These are phyloP conservation scores for Phaethon lepturus DNA, from an alignment of 2,113 vertebrate genomes.

Conservation along the genomic window DNA sequence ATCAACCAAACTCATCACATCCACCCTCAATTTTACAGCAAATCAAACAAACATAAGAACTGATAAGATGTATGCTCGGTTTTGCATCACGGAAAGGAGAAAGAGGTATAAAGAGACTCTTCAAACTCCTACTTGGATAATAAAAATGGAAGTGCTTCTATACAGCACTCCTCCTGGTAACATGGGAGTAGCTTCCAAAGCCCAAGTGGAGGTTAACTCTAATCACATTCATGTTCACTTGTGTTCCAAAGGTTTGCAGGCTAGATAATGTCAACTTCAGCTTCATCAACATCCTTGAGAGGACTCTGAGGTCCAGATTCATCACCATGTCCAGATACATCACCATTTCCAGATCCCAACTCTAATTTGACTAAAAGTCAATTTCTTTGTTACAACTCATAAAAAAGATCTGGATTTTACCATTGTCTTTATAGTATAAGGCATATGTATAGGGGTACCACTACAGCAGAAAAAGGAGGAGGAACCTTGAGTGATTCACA, in stretches of 20 bases:
- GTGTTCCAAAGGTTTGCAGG: neutral
- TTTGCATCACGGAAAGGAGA: neutral
- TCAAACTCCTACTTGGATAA: neutral
- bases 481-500: neutral
- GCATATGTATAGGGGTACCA: accelerated
- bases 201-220: neutral
- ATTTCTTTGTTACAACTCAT: neutral
- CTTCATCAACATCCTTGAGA: neutral
- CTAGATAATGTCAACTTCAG: neutral
- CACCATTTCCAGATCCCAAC: neutral
- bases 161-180: neutral
- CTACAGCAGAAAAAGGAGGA: neutral
- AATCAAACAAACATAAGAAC: neutral
- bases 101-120: neutral
- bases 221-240: neutral
- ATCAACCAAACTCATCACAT: neutral
- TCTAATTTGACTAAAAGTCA: neutral
- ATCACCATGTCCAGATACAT: too few relatives aligned
- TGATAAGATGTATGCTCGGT: neutral
- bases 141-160: neutral
- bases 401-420: neutral
- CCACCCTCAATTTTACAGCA: neutral
- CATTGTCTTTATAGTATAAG: neutral
- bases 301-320: neutral
- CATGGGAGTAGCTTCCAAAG: neutral